These are phyloP conservation scores for Picus viridis DNA, from an alignment of 2,797 vertebrate genomes.

Conservation along the genomic window DNA sequence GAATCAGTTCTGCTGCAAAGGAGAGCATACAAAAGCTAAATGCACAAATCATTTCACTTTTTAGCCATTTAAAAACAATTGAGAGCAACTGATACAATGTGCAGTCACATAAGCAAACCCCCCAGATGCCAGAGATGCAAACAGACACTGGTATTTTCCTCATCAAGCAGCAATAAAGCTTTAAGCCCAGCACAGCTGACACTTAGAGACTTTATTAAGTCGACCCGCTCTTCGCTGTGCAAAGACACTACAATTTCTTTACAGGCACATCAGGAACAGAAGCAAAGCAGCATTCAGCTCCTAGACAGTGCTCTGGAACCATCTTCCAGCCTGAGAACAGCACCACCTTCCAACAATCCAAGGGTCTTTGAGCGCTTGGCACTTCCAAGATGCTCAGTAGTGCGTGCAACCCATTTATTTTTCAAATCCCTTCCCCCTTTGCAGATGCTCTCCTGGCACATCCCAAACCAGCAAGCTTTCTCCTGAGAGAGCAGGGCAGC, in stretches of 20 bases:
- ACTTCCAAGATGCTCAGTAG: neutral
- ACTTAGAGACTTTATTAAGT: neutral
- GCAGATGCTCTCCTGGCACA: neutral
- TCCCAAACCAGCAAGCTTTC: neutral
- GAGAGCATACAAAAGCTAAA: neutral
- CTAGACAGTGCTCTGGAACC: neutral
- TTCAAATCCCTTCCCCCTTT: neutral
- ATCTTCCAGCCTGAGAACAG: neutral
- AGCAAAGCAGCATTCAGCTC: neutral
- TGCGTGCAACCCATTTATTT: neutral
- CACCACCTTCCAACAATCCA: neutral
- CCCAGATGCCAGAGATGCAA: neutral
- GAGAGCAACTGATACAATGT: too few relatives aligned
- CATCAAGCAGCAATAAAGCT: neutral
- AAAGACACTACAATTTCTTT: neutral
- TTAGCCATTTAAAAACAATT: neutral
- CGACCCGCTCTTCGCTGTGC: too few relatives aligned
- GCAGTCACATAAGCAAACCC: neutral
- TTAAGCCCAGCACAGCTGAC: neutral
- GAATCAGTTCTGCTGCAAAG: neutral
- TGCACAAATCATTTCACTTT: neutral
- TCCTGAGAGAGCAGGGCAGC: neutral
- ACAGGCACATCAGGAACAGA: neutral
- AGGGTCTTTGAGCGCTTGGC: neutral
- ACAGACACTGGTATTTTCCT: neutral